These are phyloP conservation scores for Nerophis ophidion DNA, from an alignment of 2,113 vertebrate species.

Conservation along the genomic window DNA sequence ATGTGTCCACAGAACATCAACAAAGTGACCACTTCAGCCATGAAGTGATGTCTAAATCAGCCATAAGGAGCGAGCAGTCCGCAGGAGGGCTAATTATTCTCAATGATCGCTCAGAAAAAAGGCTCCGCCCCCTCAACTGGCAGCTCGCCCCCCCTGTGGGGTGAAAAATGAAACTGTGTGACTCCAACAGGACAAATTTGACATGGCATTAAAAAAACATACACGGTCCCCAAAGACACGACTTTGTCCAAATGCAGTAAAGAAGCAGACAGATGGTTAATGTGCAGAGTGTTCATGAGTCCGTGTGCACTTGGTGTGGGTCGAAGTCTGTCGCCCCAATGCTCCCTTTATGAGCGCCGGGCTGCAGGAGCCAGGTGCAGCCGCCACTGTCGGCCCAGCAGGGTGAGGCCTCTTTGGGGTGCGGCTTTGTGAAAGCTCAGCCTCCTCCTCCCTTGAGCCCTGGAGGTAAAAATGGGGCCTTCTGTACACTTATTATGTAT, in stretches of 20 bases:
- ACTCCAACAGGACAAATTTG: constrained; percentile 12
- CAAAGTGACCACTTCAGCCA: not conserved
- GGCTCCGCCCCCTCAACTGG: not conserved
- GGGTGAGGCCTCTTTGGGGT: constrained; percentile 48
- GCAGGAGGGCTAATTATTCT: constrained; percentile 25
- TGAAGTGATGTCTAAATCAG: constrained; percentile 34
- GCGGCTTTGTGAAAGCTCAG: constrained; percentile 44
- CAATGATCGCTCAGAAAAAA: constrained; percentile 26
- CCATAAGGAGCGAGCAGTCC: constrained; percentile 28
- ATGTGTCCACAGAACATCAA: too few relatives aligned
- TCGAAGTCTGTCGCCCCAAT: constrained; percentile 15
- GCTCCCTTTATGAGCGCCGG: constrained; percentile 8
- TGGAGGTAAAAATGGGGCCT: constrained; percentile 39
- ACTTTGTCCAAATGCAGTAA: constrained; percentile 16
- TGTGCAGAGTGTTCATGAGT: constrained; percentile 3
- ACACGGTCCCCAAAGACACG: constrained; percentile 19
- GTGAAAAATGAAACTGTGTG: constrained; percentile 44
- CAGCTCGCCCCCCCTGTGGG: constrained; percentile 18
- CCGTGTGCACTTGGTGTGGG: constrained; percentile 3
- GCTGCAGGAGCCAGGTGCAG: constrained; percentile 53
- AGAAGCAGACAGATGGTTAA: constrained; percentile 40
- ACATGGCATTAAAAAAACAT: constrained; percentile 11
- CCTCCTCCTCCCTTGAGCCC: constrained; percentile 41
- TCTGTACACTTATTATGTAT: constrained; percentile 34
- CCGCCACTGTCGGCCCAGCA: constrained; percentile 39